A percentile compares a stretch with the other conserved stretches of the same genome.
phyloP scores from a whole-genome alignment of 2,888 invertebrate species.

The Cryptus armator region DNA sequence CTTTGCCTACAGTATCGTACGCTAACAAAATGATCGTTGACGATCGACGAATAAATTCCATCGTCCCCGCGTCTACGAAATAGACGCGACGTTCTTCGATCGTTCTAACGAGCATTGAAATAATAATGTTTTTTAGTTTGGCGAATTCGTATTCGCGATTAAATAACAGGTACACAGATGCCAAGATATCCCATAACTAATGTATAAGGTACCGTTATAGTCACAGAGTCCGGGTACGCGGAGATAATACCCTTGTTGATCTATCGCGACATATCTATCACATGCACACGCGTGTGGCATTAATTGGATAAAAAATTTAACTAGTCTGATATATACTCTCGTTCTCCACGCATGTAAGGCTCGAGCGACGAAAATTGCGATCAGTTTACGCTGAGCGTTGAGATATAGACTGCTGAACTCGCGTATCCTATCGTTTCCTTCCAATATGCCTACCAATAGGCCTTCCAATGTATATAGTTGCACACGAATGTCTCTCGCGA shows the following conservation, averaged over 20 bases:
- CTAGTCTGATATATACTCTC: slow-evolving; percentile 35
- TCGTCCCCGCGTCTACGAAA: too few species aligned
- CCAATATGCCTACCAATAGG: not conserved
- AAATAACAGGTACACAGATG: not conserved
- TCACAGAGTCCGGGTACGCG: not conserved
- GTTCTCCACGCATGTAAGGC: slow-evolving; percentile 50
- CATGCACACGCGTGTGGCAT: slow-evolving; percentile 32
- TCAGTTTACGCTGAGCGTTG: slow-evolving; percentile 25
- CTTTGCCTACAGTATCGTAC: not conserved
- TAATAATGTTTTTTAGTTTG: slow-evolving; percentile 15
- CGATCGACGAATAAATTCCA: slow-evolving; percentile 4
- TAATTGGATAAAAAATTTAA: slow-evolving; percentile 57
- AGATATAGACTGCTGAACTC: slow-evolving; percentile 22
- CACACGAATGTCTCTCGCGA: slow-evolving; percentile 17
- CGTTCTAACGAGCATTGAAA: slow-evolving; percentile 8
- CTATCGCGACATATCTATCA: slow-evolving; percentile 17
- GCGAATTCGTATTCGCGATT: not conserved
- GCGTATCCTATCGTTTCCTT: slow-evolving; percentile 19
- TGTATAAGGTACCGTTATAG: not conserved
- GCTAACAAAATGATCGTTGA: not conserved
- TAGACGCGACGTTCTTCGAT: not conserved
- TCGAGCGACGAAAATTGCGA: slow-evolving; percentile 44
- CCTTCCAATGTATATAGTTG: slow-evolving; percentile 4
- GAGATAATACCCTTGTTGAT: slow-evolving; percentile 3
- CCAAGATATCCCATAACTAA: not conserved